Conservation (phyloP, 2,888 invertebrate species). For the Ichneumoninae sp. region DNA sequence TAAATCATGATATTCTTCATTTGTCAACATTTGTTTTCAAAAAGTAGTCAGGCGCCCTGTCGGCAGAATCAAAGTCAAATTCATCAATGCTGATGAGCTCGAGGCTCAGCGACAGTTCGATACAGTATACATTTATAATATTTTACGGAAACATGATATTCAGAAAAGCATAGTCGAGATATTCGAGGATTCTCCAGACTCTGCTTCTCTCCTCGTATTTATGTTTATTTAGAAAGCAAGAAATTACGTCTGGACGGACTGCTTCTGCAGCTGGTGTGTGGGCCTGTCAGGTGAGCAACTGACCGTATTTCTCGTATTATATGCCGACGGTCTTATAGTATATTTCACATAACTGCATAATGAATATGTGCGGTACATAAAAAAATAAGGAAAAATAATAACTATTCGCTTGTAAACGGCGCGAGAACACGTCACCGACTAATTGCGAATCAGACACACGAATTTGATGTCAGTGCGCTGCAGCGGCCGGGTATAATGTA, state of each 20-base stretch:
- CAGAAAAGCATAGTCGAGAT: conserved; percentile 36
- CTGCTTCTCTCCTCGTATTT: conserved; percentile 47
- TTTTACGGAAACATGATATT: conserved; percentile 32
- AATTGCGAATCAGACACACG: conserved; percentile 40
- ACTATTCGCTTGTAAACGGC: not conserved
- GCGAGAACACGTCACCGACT: conserved; percentile 20
- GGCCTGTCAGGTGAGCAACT: conserved; percentile 27
- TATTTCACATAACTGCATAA: conserved; percentile 8
- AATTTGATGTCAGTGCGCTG: conserved; percentile 9
- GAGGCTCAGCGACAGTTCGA: too few species aligned
- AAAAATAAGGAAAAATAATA: too few species aligned
- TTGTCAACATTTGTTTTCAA: too few species aligned
- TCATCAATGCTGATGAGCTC: too few species aligned
- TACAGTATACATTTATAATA: not conserved
- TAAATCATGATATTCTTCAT: too few species aligned
- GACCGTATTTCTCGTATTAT: conserved; percentile 42
- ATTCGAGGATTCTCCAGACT: conserved; percentile 25
- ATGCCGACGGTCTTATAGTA: conserved; percentile 21
- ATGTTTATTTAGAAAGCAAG: conserved; percentile 65
- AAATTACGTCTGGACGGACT: conserved; percentile 51
- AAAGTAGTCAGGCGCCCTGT: too few species aligned
- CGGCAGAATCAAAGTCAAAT: too few species aligned
- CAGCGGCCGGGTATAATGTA: conserved; percentile 40
- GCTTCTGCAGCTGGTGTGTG: conserved; percentile 27
- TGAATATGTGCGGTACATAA: conserved; percentile 9